phyloP scores from a whole-genome alignment of 1,140 invertebrate genomes.

The Probaryconus sp. region DNA sequence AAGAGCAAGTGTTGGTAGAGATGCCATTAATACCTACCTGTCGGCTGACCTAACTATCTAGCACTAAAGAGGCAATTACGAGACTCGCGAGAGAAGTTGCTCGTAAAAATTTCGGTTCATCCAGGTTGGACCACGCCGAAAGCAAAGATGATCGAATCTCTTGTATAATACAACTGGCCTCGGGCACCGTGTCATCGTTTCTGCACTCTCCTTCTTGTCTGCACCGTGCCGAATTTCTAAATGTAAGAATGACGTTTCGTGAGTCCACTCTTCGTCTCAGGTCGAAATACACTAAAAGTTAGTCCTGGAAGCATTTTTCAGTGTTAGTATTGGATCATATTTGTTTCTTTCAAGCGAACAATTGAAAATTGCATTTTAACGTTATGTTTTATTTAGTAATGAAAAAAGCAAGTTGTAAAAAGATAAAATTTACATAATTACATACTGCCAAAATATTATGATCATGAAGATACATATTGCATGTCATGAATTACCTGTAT shows the following conservation, averaged over 20 bases:
- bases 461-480: too few relatives aligned
- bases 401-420: too few relatives aligned
- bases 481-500: too few relatives aligned
- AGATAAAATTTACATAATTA: too few relatives aligned
- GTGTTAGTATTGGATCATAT: too few relatives aligned
- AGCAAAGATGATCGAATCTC: conserved; percentile 49
- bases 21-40: conserved; percentile 56
- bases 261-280: conserved; percentile 43
- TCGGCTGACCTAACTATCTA: conserved; percentile 44
- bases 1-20: conserved; percentile 46
- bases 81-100: conserved; percentile 60
- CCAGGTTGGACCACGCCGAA: conserved; percentile 61
- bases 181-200: conserved; percentile 64
- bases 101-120: conserved; percentile 68
- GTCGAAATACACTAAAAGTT: conserved; percentile 51
- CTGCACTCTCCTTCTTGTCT: conserved; percentile 45
- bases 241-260: conserved; percentile 60
- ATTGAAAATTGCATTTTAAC: too few relatives aligned
- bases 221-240: conserved; percentile 67
- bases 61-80: conserved; percentile 70
- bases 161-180: conserved; percentile 45
- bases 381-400: too few relatives aligned
- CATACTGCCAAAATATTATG: too few relatives aligned
- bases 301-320: neutral
- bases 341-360: too few relatives aligned